Percentiles rank a stretch among this genome's conserved stretches.
Evolutionary conservation across 1,140 invertebrate species (phyloP).

Genomic region (Telenomus remus): DNA sequence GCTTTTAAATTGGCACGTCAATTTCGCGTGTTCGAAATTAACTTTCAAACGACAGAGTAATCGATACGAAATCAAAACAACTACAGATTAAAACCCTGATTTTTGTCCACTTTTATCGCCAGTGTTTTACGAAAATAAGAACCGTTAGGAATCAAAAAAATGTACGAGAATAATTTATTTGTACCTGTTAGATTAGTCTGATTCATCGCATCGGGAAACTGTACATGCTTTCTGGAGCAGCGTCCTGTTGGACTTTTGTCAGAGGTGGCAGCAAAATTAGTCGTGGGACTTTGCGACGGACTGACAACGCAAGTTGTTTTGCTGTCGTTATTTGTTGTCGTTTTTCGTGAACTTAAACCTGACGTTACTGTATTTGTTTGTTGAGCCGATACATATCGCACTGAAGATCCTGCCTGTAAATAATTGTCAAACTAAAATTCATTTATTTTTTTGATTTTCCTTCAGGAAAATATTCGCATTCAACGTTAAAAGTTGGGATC

Average conservation of each 20-base stretch:
- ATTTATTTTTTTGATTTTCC: no score
- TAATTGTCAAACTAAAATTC: no score
- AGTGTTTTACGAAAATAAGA: no score
- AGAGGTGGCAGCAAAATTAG: constrained; percentile 44
- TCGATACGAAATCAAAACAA: neutral
- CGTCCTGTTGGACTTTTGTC: constrained; percentile 61
- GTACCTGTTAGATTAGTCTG: constrained; percentile 20
- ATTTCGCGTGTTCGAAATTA: neutral
- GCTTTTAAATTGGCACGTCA: neutral
- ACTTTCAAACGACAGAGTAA: neutral
- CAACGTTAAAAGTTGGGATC: no score
- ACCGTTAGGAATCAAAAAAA: no score
- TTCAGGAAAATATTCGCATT: no score
- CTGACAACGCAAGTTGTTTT: constrained; percentile 61
- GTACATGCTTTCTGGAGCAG: constrained; percentile 67
- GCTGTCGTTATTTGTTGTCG: constrained; percentile 66
- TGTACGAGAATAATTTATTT: no score
- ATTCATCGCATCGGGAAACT: constrained; percentile 67
- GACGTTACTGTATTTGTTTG: constrained; percentile 61
- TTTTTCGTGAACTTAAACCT: constrained; percentile 62
- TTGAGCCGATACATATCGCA: constrained; percentile 5
- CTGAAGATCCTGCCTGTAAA: no score
- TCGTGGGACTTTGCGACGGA: constrained; percentile 68
- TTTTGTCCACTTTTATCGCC: no score
- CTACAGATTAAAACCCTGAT: no score